Evolutionary conservation across 2,888 invertebrate genomes (phyloP), one percentile per base, ranked within the genome.

Genomic region (Vanessa cardui): DNA sequence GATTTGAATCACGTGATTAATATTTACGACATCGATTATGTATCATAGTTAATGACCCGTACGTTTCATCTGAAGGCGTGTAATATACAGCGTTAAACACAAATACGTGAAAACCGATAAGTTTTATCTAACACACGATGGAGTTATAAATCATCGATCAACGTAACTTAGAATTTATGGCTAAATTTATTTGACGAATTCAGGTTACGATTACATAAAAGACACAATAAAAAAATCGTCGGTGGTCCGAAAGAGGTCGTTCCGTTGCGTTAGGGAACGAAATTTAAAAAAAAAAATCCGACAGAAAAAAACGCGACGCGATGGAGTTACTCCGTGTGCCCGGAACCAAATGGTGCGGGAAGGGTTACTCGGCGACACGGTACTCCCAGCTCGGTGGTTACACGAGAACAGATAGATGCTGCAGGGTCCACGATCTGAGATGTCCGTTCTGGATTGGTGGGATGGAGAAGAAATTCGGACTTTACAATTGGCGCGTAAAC

Each of bases 281-380:
- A 63, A 66, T 65, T 62, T 1, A 26, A 26, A 39, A 39, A 39
- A 39, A 39, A 39, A 39, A 12, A 39, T 3, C 39, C 39, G 76
- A 81, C 86, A 91, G 92, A 87, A 81, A 83, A 74, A 90, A 90
- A 75, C 87, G 93, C 31, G 89, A 90, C 72, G 85, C 89, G 0
- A 89, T 87, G 83, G 96, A 96, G 83, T 88, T 96, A 76, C 93
- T 98, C 67, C 95, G 97, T 72, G 95, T 97, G 58, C 98, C 98
- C 0, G 98, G 98, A 59, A 98, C 98, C 0, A 96, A 97, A 83
- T 98, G 98, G 98, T 98, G 98, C 87, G 98, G 98, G 31, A 96
- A 96, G 77, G 98, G 98, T 1, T 96, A 95, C 81, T 94, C 95
- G 0, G 98, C 98, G 6, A 94, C 95, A 52, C 95, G 95, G 74